Conservation (phyloP, 2,113 vertebrate genomes). For the Marcusenius ussheri region DNA sequence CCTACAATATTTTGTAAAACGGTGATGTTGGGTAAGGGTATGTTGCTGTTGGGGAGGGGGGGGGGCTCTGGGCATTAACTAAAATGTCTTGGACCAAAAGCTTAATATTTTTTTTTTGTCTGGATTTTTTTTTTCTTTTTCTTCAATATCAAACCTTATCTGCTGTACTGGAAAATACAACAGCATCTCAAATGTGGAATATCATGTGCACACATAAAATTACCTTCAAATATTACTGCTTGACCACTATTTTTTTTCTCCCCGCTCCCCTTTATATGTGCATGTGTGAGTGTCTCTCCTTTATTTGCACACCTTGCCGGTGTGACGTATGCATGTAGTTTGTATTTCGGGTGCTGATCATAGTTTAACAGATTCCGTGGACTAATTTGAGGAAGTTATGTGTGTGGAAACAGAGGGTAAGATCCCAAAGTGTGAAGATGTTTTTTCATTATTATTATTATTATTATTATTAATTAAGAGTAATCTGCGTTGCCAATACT, state of each 20-base stretch:
- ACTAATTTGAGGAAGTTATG: not conserved
- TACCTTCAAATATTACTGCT: conserved; percentile 58
- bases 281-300: not conserved
- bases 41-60: conserved; percentile 16
- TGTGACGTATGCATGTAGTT: not conserved
- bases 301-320: not conserved
- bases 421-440: not conserved
- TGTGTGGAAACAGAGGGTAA: not conserved
- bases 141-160: conserved; percentile 69
- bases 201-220: conserved; percentile 70
- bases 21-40: not conserved
- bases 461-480: not conserved
- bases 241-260: not conserved
- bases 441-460: not conserved
- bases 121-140: conserved; percentile 8
- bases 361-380: not conserved
- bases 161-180: conserved; percentile 70
- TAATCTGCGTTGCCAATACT: conserved; percentile 8
- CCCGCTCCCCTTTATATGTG: conserved; percentile 3
- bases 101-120: conserved; percentile 31
- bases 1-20: conserved; percentile 30
- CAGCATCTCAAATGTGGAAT: conserved; percentile 58
- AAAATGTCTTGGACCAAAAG: conserved; percentile 55
- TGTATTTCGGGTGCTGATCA: no score
- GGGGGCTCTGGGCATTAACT: not conserved